phyloP scores from a whole-genome alignment of 2,888 invertebrate genomes.

The Ditylenchus weischeri region DNA sequence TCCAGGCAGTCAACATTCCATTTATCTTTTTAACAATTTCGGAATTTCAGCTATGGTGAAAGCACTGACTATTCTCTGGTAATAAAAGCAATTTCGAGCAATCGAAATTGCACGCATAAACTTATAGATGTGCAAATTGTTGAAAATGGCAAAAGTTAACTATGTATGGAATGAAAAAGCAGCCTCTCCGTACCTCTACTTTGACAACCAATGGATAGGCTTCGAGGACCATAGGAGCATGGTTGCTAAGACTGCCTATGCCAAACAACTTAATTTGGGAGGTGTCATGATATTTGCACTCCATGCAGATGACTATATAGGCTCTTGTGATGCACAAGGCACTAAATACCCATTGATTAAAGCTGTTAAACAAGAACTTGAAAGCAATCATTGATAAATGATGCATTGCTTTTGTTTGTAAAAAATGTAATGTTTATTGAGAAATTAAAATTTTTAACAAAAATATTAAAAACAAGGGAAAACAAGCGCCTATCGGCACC shows the following conservation, averaged over 20 bases:
- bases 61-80: slow-evolving; percentile 5
- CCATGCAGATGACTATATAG: slow-evolving; percentile 34
- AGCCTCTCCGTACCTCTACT: slow-evolving; percentile 31
- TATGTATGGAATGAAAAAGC: slow-evolving; percentile 32
- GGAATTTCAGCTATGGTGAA: slow-evolving; percentile 9
- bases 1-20: too few species aligned
- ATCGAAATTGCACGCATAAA: background rate
- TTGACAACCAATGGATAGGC: slow-evolving; percentile 32
- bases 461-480: too few species aligned
- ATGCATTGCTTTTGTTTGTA: too few species aligned
- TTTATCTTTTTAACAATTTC: background rate
- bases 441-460: too few species aligned
- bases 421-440: too few species aligned
- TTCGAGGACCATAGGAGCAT: slow-evolving; percentile 30
- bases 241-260: slow-evolving; percentile 30
- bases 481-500: too few species aligned
- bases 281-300: slow-evolving; percentile 39
- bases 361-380: slow-evolving; percentile 21
- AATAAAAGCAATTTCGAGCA: background rate
- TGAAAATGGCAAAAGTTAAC: background rate
- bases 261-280: slow-evolving; percentile 23
- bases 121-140: slow-evolving; percentile 9
- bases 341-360: slow-evolving; percentile 25
- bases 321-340: slow-evolving; percentile 20
- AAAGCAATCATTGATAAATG: too few species aligned